Conservation (phyloP, 2,113 vertebrate genomes). For the Sinocyclocheilus anophthalmus region DNA sequence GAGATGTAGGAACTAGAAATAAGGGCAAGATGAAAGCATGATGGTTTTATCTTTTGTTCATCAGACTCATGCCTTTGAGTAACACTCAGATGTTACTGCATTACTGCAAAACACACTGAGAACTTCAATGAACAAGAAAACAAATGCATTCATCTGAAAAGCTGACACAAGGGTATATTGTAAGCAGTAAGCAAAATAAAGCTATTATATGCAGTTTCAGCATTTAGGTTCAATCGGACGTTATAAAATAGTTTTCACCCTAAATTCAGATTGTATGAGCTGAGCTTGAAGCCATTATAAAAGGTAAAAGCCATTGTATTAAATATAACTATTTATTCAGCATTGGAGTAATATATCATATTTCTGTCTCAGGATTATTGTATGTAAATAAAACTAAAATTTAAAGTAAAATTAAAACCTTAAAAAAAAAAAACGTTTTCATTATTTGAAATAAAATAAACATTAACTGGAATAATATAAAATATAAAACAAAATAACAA, state of each 20-base stretch:
- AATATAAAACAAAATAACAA: no score
- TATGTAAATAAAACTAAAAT: neutral
- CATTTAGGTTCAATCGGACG: neutral
- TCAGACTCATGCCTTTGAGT: constrained; percentile 52
- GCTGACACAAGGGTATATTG: neutral
- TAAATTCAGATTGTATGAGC: neutral
- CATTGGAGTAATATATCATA: neutral
- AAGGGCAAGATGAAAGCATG: constrained; percentile 31
- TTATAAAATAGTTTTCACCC: neutral
- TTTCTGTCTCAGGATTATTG: neutral
- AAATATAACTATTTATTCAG: neutral
- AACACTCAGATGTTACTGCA: constrained; percentile 28
- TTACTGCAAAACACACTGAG: constrained; percentile 35
- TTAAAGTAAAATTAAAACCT: neutral
- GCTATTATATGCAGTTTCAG: neutral
- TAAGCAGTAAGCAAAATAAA: neutral
- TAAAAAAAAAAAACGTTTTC: neutral
- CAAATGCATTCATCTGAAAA: constrained; percentile 5
- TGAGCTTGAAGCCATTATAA: neutral
- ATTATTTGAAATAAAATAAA: neutral
- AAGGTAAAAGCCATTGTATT: neutral
- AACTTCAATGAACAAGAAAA: constrained; percentile 60
- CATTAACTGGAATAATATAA: neutral
- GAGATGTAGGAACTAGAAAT: constrained; percentile 35
- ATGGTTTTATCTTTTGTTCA: constrained; percentile 44